Evolutionary conservation across 2,797 vertebrate species (phyloP).

Genomic region (Danio kyathit): DNA sequence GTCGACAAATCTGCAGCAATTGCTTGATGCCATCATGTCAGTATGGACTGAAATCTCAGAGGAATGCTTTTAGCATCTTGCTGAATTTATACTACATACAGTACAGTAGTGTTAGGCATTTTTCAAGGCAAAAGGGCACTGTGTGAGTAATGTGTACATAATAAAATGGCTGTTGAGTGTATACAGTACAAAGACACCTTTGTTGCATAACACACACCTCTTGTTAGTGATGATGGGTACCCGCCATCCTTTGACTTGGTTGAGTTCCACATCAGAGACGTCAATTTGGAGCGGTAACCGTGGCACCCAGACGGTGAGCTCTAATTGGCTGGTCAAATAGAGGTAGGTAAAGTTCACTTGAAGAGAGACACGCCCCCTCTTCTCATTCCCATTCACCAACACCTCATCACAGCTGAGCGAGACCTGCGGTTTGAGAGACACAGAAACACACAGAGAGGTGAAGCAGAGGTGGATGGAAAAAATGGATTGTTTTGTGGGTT

Average conservation of each 20-base stretch:
- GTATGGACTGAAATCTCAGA: too few relatives aligned
- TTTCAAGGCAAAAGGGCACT: too few relatives aligned
- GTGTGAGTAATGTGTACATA: too few relatives aligned
- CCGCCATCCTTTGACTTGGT: conserved; percentile 97
- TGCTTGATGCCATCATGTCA: too few relatives aligned
- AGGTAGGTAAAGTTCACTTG: conserved; percentile 93
- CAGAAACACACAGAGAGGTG: conserved; percentile 1
- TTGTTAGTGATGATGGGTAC: conserved; percentile 89
- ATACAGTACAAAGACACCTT: too few relatives aligned
- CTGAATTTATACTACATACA: too few relatives aligned
- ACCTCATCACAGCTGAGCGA: conserved; percentile 88
- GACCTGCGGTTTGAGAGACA: conserved; percentile 76
- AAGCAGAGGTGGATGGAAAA: not conserved
- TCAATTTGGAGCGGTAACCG: conserved; percentile 93
- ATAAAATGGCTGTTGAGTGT: too few relatives aligned
- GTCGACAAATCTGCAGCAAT: too few relatives aligned
- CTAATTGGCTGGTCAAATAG: conserved; percentile 90
- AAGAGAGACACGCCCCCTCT: conserved; percentile 90
- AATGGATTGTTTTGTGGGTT: conserved; percentile 16
- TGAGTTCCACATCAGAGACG: conserved; percentile 93
- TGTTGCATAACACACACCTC: conserved; percentile 78
- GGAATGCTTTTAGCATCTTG: too few relatives aligned
- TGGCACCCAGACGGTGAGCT: conserved; percentile 91
- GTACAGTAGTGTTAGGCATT: too few relatives aligned
- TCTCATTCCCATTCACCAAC: conserved; percentile 94